Evolutionary conservation across 2,797 vertebrate species (phyloP).

Genomic region (Coracias cyanogaster): DNA sequence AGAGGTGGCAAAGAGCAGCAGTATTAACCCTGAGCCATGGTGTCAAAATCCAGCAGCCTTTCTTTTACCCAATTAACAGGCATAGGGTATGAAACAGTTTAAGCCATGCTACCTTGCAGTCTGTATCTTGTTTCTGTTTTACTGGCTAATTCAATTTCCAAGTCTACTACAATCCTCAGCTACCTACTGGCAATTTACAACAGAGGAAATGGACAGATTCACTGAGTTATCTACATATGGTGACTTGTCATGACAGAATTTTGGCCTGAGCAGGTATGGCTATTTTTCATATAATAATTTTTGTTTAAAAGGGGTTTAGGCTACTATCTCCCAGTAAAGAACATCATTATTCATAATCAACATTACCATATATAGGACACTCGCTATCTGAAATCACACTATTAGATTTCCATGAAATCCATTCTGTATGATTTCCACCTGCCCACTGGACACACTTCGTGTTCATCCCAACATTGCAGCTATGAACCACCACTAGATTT

Average conservation of each 20-base stretch:
- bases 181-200: neutral
- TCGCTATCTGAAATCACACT: neutral
- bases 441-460: neutral
- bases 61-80: neutral
- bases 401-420: neutral
- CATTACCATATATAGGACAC: neutral
- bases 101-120: neutral
- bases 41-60: neutral
- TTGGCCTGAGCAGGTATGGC: neutral
- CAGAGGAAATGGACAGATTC: neutral
- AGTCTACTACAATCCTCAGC: neutral
- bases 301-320: neutral
- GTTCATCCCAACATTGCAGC: neutral
- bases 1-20: neutral
- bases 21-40: neutral
- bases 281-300: neutral
- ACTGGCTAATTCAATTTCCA: neutral
- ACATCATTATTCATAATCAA: neutral
- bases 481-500: neutral
- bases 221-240: neutral
- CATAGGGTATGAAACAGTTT: neutral
- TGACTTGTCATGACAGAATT: neutral
- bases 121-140: neutral
- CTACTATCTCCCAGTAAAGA: neutral
- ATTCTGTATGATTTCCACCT: neutral